A percentile compares a stretch with the other conserved stretches of the same genome.
These are phyloP conservation scores for Mastomys natalensis DNA, from an alignment of 2,113 vertebrate genomes.

Conservation along the genomic window DNA sequence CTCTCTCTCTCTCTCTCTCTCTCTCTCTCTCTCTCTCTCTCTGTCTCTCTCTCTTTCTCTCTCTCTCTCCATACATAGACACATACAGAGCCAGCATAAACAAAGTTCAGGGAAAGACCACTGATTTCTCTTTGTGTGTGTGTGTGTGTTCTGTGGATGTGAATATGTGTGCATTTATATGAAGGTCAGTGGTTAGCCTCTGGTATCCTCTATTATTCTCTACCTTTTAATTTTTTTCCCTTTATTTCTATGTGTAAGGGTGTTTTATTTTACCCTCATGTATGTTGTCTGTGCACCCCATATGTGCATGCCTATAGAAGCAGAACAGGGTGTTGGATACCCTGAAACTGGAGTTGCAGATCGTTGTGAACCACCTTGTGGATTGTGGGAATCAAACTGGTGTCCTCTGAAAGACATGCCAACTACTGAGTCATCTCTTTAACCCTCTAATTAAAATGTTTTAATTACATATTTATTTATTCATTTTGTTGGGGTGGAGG, in stretches of 20 bases:
- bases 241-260: not conserved
- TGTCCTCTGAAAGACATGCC: not conserved
- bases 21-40: too few species aligned
- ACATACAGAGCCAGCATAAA: constrained; percentile 60
- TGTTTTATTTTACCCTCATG: not conserved
- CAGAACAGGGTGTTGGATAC: not conserved
- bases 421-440: not conserved
- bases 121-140: not conserved
- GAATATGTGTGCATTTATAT: too few species aligned
- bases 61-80: too few species aligned
- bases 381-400: not conserved
- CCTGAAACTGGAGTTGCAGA: not conserved
- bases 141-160: not conserved
- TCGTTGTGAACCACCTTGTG: not conserved
- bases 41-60: not conserved
- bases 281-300: not conserved
- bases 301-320: not conserved
- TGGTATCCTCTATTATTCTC: not conserved
- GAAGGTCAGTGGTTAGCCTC: not conserved
- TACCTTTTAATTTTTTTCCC: not conserved
- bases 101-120: constrained; percentile 66
- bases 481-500: not conserved
- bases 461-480: not conserved
- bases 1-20: not conserved
- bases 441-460: not conserved